Percentiles rank a stretch among this genome's conserved stretches.
Conservation (phyloP, 1,140 invertebrate species). For the Bombus waltoni region DNA sequence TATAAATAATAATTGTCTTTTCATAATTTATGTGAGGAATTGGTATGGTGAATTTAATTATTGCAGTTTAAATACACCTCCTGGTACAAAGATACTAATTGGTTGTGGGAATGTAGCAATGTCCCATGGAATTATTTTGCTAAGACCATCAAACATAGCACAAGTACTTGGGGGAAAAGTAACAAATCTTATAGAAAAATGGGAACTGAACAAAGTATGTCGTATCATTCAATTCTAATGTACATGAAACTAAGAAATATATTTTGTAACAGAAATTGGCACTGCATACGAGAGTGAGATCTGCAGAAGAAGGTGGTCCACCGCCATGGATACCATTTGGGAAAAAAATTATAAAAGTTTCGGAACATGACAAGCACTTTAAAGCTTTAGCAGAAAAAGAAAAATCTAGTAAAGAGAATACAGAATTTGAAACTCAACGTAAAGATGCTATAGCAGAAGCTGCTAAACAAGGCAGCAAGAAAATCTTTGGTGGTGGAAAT, state of each 20-base stretch:
- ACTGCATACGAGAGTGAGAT: constrained; percentile 85
- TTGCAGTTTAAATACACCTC: constrained; percentile 81
- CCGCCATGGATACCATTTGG: constrained; percentile 96
- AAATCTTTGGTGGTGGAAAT: constrained; percentile 87
- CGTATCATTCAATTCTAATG: constrained; percentile 7
- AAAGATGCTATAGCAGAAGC: constrained; percentile 94
- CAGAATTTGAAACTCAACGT: constrained; percentile 93
- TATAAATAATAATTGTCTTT: background rate
- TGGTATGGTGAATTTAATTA: constrained; percentile 7
- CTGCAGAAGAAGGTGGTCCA: constrained; percentile 88
- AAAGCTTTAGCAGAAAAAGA: constrained; percentile 87
- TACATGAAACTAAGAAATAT: background rate
- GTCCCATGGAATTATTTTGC: constrained; percentile 88
- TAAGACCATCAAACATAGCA: constrained; percentile 86
- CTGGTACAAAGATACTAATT: constrained; percentile 80
- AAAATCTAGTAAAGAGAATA: constrained; percentile 85
- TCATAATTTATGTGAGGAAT: background rate
- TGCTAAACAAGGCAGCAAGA: constrained; percentile 86
- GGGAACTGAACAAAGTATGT: constrained; percentile 91
- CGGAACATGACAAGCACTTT: constrained; percentile 86
- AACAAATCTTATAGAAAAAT: constrained; percentile 92
- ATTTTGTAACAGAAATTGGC: constrained; percentile 85
- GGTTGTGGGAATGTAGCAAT: constrained; percentile 78
- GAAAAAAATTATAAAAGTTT: constrained; percentile 86
- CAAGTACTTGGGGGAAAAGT: constrained; percentile 91